Base-by-base conservation (phyloP, 2,888 invertebrate genomes). In the Lasioglossum leucozonium region DNA sequence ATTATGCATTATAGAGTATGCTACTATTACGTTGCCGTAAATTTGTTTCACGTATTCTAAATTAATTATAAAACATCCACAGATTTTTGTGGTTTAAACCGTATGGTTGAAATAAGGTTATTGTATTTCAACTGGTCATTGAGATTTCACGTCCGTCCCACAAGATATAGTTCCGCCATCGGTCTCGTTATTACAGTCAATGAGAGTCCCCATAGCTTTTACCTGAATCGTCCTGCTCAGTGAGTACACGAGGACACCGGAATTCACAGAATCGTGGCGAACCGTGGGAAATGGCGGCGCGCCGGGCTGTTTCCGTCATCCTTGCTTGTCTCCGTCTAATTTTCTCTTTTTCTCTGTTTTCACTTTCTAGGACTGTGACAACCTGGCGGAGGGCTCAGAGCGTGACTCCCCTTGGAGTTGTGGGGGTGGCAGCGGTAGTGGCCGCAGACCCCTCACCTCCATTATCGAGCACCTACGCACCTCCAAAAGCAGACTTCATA, bases 381-480 rank as follows among this genome's bases (percentile, higher is more conserved):
- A 93, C 93, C 94, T 95, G 95, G 94, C 94, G 94, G 92, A 95
- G 93, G 89, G 93, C 90, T 92, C 92, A 90, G 93, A 94, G 87
- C 93, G 92, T 82, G 92, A 93, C 89, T 91, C 93, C 92, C 92
- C 93, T 92, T 92, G 94, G 93, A 92, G 93, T 90, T 93, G 92
- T 88, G 92, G 93, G 92, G 93, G 93, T 91, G 92, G 93, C 86
- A 91, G 92, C 92, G 91, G 92, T 88, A 90, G 87, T 83, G 93
- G 94, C 90, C 94, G 94, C 79, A 93, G 92, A 91, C 93, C 93
- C 82, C 93, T 94, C 84, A 93, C 92, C 89, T 94, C 94, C 91
- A 95, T 95, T 90, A 94, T 95, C 92, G 94, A 95, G 87, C 94
- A 94, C 90, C 93, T 94, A 89, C 93, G 93, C 89, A 92, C 92